phyloP scores from a whole-genome alignment of 2,797 vertebrate genomes.

The Sebastes kiyomatsui region DNA sequence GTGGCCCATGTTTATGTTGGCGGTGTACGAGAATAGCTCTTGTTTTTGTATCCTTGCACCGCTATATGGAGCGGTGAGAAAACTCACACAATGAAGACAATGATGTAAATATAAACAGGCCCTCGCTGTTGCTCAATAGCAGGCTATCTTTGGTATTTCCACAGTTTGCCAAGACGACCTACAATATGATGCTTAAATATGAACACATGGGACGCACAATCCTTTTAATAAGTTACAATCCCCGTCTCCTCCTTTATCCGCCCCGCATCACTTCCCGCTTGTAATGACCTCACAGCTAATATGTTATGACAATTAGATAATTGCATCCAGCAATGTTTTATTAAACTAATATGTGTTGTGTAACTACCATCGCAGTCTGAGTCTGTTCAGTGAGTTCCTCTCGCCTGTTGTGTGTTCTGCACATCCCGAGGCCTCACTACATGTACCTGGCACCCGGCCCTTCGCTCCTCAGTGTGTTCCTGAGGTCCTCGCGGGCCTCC shows the following conservation, averaged over 20 bases:
- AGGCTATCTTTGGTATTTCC: slow-evolving; percentile 13
- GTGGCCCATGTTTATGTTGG: slow-evolving; percentile 13
- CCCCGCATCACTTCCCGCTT: slow-evolving; percentile 9
- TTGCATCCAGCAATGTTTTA: slow-evolving; percentile 28
- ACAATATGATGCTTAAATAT: slow-evolving; percentile 25
- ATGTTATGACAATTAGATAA: slow-evolving; percentile 19
- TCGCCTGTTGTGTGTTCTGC: background rate
- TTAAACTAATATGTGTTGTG: background rate
- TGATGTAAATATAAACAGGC: slow-evolving; percentile 55
- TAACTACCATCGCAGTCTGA: background rate
- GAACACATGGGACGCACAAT: slow-evolving; percentile 51
- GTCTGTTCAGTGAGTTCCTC: background rate
- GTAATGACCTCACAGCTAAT: slow-evolving; percentile 2
- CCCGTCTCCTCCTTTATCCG: background rate
- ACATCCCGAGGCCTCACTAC: background rate
- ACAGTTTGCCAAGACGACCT: slow-evolving; percentile 1
- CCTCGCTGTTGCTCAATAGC: slow-evolving; percentile 41
- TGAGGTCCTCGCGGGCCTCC: slow-evolving; percentile 20
- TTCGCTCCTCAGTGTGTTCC: slow-evolving; percentile 25
- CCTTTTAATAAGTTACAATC: slow-evolving; percentile 19
- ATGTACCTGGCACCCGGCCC: background rate
- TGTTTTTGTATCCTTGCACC: slow-evolving; percentile 9
- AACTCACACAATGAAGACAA: slow-evolving; percentile 30
- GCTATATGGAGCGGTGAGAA: slow-evolving; percentile 28
- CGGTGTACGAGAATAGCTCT: background rate